Evolutionary conservation across 2,797 vertebrate species (phyloP).

Genomic region (Huso huso): DNA sequence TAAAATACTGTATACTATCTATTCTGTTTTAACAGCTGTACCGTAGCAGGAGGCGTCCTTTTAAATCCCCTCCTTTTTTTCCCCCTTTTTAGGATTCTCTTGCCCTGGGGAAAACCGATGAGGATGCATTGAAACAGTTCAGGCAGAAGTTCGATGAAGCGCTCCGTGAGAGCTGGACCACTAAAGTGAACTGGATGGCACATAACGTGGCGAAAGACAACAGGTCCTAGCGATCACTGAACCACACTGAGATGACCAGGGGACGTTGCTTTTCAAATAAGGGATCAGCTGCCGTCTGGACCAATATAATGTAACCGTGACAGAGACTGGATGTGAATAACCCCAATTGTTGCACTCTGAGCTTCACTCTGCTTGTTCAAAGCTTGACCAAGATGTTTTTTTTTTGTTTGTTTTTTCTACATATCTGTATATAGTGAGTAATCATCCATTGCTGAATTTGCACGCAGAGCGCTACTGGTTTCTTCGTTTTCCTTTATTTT

Average conservation of each 20-base stretch:
- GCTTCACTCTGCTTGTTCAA: conserved; percentile 44
- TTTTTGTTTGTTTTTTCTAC: conserved; percentile 31
- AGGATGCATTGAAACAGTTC: conserved; percentile 94
- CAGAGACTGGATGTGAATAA: conserved; percentile 26
- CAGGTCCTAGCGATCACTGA: conserved; percentile 66
- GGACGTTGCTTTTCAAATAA: conserved; percentile 45
- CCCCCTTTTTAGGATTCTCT: conserved; percentile 82
- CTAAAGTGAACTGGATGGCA: conserved; percentile 99
- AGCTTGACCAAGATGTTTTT: conserved; percentile 39
- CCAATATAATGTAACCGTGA: conserved; percentile 15
- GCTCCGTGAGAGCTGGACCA: conserved; percentile 95
- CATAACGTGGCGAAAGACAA: conserved; percentile 94
- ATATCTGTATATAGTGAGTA: conserved; percentile 49
- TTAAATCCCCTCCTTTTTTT: too few relatives aligned
- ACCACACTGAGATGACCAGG: conserved; percentile 12
- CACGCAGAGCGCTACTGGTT: conserved; percentile 62
- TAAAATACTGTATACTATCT: too few relatives aligned
- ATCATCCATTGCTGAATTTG: conserved; percentile 70
- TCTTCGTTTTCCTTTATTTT: conserved; percentile 40
- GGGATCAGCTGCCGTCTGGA: conserved; percentile 46
- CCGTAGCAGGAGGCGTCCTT: too few relatives aligned
- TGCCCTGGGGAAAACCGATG: conserved; percentile 90
- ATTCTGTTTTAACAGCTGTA: too few relatives aligned
- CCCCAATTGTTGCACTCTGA: conserved; percentile 13
- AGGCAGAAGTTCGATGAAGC: conserved; percentile 97